Base-by-base conservation (phyloP, 1,140 invertebrate species). In the Agrypnia vestita region DNA sequence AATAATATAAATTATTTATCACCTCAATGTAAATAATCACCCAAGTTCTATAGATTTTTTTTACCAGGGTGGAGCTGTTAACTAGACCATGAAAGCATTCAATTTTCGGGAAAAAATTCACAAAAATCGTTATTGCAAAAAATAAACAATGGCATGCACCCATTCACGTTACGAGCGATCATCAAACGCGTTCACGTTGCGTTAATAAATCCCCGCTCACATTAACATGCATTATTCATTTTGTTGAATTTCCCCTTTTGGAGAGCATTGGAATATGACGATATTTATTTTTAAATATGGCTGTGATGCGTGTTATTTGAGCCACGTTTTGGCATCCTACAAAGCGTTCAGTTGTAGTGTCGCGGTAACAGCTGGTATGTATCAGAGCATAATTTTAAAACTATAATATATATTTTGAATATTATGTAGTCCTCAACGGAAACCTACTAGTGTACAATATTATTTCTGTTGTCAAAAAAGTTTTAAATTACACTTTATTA, bases 291-390 rank as follows among this genome's bases (percentile, higher is more conserved):
- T 78, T 73, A 82, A 78, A 76, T 78, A 78, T 76, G 59, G 17
- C 49, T 56, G 79, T 82, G 76, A 82, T 76, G 74, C 72, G 76
- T 78, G 76, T 75, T 78, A 56, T n/a, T 72, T n/a, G 56, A 11
- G 46, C 25, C 79, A 3, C 73, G 59, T 78, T 76, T 82, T 82
- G 80, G 64, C 72, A 76, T 76, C 76, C 59, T 59, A 13, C 55
- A 11, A 62, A 62, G 64, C 73, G 35, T 76, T 64, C 9, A 46
- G 56, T 44, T 67, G 55, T 76, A 44, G 61, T 47, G 44, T 43
- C 12, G n/a, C 11, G 64, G 79, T 53, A 77, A 77, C 74, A 80
- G 74, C 74, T 80, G 76, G 74, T 15, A 13, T 0, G 43, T 15
- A 35, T 49, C 13, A 43, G 4, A 47, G 59, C 51, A 56, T 35